Evolutionary conservation across 2,888 invertebrate genomes (phyloP).

Genomic region (Idaea biselata): DNA sequence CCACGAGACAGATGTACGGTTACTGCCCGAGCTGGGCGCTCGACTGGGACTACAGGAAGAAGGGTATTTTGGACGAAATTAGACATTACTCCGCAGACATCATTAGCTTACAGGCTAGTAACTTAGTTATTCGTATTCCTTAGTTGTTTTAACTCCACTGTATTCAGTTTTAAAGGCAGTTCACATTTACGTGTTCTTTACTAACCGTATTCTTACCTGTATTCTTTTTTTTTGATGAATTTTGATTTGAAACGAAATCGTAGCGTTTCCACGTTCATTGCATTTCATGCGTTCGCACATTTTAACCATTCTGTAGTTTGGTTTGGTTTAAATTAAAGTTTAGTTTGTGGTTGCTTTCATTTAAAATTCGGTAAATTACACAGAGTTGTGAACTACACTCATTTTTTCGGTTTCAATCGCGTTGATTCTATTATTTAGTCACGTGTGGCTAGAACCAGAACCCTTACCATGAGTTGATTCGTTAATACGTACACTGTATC

Average conservation of each 20-base stretch:
- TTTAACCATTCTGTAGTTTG: neutral
- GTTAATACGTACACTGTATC: no score
- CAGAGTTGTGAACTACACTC: no score
- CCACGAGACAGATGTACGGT: conserved; percentile 98
- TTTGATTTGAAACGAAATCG: neutral
- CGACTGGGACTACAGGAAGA: conserved; percentile 99
- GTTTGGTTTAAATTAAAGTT: neutral
- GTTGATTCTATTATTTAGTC: no score
- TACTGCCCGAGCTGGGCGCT: conserved; percentile 99
- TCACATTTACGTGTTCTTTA: no score
- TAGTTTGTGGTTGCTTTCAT: conserved; percentile 1
- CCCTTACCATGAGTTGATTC: no score
- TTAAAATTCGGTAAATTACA: neutral
- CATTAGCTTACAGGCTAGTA: conserved; percentile 87
- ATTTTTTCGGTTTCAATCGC: no score
- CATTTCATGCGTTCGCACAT: neutral
- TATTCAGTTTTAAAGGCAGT: conserved; percentile 13
- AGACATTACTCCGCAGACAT: conserved; percentile 98
- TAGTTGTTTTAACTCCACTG: conserved; percentile 31
- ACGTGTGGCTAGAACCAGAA: no score
- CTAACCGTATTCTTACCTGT: neutral
- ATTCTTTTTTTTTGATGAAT: neutral
- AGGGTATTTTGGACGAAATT: conserved; percentile 97
- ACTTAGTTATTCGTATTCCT: conserved; percentile 28
- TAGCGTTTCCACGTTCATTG: neutral